A percentile compares a stretch with the other conserved stretches of the same genome.
These are phyloP conservation scores for Tangara arthus DNA, from an alignment of 2,797 vertebrate genomes.

Conservation along the genomic window DNA sequence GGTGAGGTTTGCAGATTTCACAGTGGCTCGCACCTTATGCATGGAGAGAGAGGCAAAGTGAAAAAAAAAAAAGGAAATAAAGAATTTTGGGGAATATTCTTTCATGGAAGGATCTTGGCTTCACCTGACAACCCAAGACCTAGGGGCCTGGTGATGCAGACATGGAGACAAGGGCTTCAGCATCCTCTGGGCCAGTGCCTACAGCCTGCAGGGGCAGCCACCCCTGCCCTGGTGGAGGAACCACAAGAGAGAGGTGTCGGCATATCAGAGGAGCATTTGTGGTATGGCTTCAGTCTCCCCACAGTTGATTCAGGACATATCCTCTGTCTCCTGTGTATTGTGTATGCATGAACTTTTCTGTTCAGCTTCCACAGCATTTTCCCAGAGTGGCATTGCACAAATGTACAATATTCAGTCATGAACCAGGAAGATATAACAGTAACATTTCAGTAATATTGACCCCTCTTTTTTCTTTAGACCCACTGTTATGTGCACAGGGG, in stretches of 20 bases:
- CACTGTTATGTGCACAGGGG: not conserved
- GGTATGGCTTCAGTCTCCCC: not conserved
- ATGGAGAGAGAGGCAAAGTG: not conserved
- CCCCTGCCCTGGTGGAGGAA: not conserved
- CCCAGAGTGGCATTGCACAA: not conserved
- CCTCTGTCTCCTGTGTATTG: not conserved
- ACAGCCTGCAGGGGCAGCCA: not conserved
- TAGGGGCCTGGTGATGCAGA: accelerated
- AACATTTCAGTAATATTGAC: not conserved
- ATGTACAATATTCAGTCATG: not conserved
- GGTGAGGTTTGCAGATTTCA: not conserved
- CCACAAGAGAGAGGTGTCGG: accelerated
- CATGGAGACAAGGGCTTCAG: not conserved
- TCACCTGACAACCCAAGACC: not conserved
- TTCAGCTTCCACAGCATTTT: not conserved
- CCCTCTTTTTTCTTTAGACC: not conserved
- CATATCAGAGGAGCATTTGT: not conserved
- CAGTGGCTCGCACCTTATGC: not conserved
- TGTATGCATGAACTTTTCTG: not conserved
- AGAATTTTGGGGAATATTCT: not conserved
- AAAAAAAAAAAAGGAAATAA: not conserved
- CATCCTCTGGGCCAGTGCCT: accelerated
- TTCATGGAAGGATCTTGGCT: not conserved
- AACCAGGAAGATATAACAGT: not conserved
- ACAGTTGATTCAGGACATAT: not conserved